Percentiles rank a stretch among this genome's conserved stretches.
Evolutionary conservation across 2,888 invertebrate species (phyloP).

Genomic region (Cerastis rubricosa): DNA sequence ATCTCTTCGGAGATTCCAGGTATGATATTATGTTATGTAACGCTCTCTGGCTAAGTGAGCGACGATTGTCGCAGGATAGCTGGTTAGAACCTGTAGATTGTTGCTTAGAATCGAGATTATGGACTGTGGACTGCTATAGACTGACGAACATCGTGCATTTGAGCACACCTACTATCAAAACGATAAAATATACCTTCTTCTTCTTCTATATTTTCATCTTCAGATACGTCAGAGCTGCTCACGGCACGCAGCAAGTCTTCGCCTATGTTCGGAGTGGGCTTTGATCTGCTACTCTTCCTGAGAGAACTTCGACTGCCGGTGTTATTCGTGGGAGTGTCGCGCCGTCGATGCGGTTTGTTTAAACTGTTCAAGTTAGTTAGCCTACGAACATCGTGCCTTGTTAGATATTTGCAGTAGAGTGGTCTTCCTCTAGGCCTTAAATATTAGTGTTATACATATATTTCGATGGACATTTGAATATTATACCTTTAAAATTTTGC

Average conservation of each 20-base stretch:
- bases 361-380: constrained; percentile 81
- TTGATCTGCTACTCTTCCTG: constrained; percentile 58
- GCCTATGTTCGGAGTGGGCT: constrained; percentile 71
- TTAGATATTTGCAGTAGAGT: constrained; percentile 27
- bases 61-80: background rate
- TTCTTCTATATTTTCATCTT: constrained; percentile 74
- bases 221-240: constrained; percentile 81
- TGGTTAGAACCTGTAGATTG: background rate
- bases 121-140: background rate
- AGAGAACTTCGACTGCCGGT: constrained; percentile 61
- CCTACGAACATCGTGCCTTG: constrained; percentile 70
- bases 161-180: background rate
- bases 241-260: constrained; percentile 81
- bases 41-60: background rate
- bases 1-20: background rate
- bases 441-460: background rate
- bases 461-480: too few relatives aligned
- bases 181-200: constrained; percentile 72
- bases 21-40: background rate
- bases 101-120: background rate
- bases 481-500: background rate
- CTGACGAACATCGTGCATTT: background rate
- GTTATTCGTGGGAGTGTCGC: constrained; percentile 69
- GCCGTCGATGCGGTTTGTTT: constrained; percentile 77
- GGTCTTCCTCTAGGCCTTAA: background rate